phyloP scores from a whole-genome alignment of 2,797 vertebrate species.

The Anguilla pacifica region DNA sequence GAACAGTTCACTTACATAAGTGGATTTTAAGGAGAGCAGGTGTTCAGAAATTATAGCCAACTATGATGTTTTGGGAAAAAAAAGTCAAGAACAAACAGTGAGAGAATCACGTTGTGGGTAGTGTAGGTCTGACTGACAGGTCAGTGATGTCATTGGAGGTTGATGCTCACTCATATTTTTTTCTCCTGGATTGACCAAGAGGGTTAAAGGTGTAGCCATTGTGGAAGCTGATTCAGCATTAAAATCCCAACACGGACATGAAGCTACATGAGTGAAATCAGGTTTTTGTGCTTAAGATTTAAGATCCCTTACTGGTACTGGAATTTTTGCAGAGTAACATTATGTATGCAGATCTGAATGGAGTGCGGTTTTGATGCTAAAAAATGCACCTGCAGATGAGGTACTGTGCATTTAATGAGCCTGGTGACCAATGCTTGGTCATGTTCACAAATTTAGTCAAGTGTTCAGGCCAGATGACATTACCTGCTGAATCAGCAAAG shows the following conservation, averaged over 20 bases:
- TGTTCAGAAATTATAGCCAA: background rate
- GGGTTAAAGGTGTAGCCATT: background rate
- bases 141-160: constrained; percentile 21
- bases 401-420: background rate
- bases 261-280: background rate
- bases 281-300: background rate
- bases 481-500: constrained; percentile 55
- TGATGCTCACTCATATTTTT: constrained; percentile 2
- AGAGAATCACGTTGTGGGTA: background rate
- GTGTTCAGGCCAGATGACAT: constrained; percentile 48
- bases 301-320: background rate
- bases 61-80: background rate
- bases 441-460: constrained; percentile 46
- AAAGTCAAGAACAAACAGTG: background rate
- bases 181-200: background rate
- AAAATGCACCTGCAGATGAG: background rate
- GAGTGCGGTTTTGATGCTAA: background rate
- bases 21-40: background rate
- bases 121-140: background rate
- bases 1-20: background rate
- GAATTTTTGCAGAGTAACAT: background rate
- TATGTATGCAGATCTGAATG: background rate
- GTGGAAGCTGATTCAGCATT: constrained; percentile 7
- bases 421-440: background rate
- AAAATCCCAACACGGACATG: background rate